Evolutionary conservation across 1,140 invertebrate genomes (phyloP), one percentile per base, ranked within the genome.

Genomic region (Laodelphax striatellus): DNA sequence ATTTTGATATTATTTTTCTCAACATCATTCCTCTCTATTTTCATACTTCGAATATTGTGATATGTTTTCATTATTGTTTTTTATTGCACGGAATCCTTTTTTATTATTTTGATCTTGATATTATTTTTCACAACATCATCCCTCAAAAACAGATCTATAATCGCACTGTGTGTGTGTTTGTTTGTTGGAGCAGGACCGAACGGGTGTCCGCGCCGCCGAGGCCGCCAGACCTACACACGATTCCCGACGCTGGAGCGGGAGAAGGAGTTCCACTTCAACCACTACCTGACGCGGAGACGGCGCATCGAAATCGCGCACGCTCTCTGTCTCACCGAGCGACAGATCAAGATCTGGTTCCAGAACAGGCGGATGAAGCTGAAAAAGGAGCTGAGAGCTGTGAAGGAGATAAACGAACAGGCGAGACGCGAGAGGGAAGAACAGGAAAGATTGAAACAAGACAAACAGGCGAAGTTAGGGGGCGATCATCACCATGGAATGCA

Each of bases 191-290:
- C 83, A 93, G 94, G 94, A 76, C 94, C 94, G 34, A 97, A 96
- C 72, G 93, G 93, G 46, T 97, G 94, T 76, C 94, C 94, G 58
- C 79, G 94, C 70, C 84, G 94, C 69, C 81, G 94, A 68, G 94
- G 94, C 54, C 81, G 94, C 61, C 94, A 98, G 75, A 98, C 94
- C 3, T 98, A 98, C 80, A 97, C 94, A 60, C 86, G 92, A 67
- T 94, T 94, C 79, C 92, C 94, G 75, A 94, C 92, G 1, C 75
- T 94, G 71, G 92, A 95, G 73, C 80, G 95, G 72, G 95, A 98
- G 75, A 98, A 98, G 76, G 95, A 98, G 78, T 98, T 98, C 75
- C 94, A 98, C 74, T 98, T 95, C 77, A 97, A 97, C 76, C 92
- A 96, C 70, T 98, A 98, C 77, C 81, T 97, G 72, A 97, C 94